Evolutionary conservation across 2,113 vertebrate genomes (phyloP), one percentile per base, ranked within the genome.

Genomic region (Sigmodon hispidus): DNA sequence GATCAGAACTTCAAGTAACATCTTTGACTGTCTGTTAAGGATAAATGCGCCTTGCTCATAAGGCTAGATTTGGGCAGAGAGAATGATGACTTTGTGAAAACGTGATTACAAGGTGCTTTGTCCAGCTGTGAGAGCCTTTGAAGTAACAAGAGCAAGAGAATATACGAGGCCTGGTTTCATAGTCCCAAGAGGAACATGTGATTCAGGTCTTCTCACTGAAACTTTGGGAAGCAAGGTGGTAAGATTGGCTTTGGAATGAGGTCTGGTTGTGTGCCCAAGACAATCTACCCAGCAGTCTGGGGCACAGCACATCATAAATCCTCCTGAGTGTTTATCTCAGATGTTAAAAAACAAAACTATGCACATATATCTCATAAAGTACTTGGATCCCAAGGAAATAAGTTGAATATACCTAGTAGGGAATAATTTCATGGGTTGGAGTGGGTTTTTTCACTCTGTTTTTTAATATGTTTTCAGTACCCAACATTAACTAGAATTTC

Each of bases 381-480:
- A 36, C 19, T 55, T 57, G 59, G 34, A 87, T 40, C 72, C 48
- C 67, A 89, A 40, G 40, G 36, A 57, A 40, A 36, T 50, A 12
- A 40, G 22, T 65, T 93, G 48, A 77, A 40, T 48, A 65, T 31
- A 48, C 7, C 50, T 52, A 29, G 7, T 15, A 73, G 34, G 40
- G n/a, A 52, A 19, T 65, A 15, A 34, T 85, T 84, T 70, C 86
- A 89, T 13, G 40, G 7, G 15, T 85, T 16, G 19, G 4, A 9
- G 16, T 34, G 13, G 7, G 10, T 73, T 84, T 94, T 87, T 26
- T 52, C 21, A 55, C 3, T 45, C 21, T n/a, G 72, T 90, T 31
- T 43, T 61, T 95, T 36, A 26, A 1, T 83, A 16, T 73, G 17
- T 77, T 93, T 92, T 93, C 21, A 93, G 6, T 7, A 90, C 45